Base-by-base conservation (phyloP, 2,888 invertebrate genomes). In the Escarpia spicata region DNA sequence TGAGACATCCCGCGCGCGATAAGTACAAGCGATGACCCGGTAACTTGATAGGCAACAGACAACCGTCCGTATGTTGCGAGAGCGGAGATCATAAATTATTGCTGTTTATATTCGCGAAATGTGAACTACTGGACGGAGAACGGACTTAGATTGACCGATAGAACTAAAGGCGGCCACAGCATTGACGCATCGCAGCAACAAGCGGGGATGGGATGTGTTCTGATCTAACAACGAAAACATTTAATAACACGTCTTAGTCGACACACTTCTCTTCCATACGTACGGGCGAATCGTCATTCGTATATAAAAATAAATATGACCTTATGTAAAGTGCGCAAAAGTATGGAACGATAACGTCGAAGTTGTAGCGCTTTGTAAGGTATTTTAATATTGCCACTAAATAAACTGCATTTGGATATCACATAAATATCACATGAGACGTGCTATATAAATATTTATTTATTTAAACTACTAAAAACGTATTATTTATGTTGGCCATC, bases 101-200 rank as follows among this genome's bases (percentile, higher is more conserved):
- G 75, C 19, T 75, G 75, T 75, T 75, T 15, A 75, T n/a, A 75
- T 75, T 75, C 75, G 75, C 75, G 75, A 75, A 2, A 75, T 75
- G 75, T 75, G 75, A n/a, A 75, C 75, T 75, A 75, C 75, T 19
- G 75, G 26, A 26, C 75, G 75, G 26, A 75, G n/a, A 26, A 26
- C 75, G n/a, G 75, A 75, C 75, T 75, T n/a, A 26, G 75, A 75
- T 75, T 75, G n/a, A 75, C 75, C 75, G 75, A 75, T 75, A 75
- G 75, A 4, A 26, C 75, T 26, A 26, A 15, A 75, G 75, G 26
- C 75, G 75, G 26, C 19, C 6, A 75, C 0, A 26, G 3, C 75
- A 75, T 75, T 26, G 75, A 75, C n/a, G 75, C 75, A 75, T 75
- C 75, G 19, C 26, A 75, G 19, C 19, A 26, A 75, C 4, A 26